Percentiles rank a stretch among this genome's conserved stretches.
phyloP scores from a whole-genome alignment of 2,888 invertebrate genomes.

The Hermaeophaga mercurialis region DNA sequence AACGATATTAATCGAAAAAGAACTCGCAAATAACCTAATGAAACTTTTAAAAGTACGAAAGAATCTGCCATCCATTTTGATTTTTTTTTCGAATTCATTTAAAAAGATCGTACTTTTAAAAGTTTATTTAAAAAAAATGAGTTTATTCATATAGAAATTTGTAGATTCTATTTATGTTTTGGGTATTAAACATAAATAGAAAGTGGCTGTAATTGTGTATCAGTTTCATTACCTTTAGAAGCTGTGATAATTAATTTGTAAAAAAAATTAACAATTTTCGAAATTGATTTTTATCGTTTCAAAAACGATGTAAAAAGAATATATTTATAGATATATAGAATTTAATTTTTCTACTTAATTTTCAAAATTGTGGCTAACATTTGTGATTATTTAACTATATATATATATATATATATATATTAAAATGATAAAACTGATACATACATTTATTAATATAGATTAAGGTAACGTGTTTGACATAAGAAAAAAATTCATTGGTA shows the following conservation, averaged over 20 bases:
- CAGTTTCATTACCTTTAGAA: slow-evolving; percentile 33
- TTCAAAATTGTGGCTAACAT: too few relatives aligned
- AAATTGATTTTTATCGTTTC: too few relatives aligned
- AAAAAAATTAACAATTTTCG: too few relatives aligned
- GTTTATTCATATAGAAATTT: slow-evolving; percentile 43
- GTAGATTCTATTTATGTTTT: slow-evolving; percentile 48
- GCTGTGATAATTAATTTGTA: slow-evolving; percentile 6
- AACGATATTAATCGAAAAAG: slow-evolving; percentile 18
- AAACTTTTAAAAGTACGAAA: slow-evolving; percentile 50
- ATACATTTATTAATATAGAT: slow-evolving; percentile 39
- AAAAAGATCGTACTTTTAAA: slow-evolving; percentile 47
- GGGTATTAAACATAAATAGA: slow-evolving; percentile 43
- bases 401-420: background rate
- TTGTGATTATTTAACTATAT: too few relatives aligned
- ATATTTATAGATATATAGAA: too few relatives aligned
- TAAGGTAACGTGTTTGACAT: slow-evolving; percentile 55
- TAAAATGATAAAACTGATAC: slow-evolving; percentile 38
- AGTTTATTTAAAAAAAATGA: slow-evolving; percentile 42
- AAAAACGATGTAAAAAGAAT: too few relatives aligned
- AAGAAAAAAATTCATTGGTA: slow-evolving; percentile 53
- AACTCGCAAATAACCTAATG: slow-evolving; percentile 21
- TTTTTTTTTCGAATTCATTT: slow-evolving; percentile 34
- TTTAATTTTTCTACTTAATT: too few relatives aligned
- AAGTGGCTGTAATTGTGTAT: slow-evolving; percentile 45
- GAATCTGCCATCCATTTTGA: slow-evolving; percentile 47